Conservation (phyloP, 2,797 vertebrate genomes). For the Rhyacichthys aspro region DNA sequence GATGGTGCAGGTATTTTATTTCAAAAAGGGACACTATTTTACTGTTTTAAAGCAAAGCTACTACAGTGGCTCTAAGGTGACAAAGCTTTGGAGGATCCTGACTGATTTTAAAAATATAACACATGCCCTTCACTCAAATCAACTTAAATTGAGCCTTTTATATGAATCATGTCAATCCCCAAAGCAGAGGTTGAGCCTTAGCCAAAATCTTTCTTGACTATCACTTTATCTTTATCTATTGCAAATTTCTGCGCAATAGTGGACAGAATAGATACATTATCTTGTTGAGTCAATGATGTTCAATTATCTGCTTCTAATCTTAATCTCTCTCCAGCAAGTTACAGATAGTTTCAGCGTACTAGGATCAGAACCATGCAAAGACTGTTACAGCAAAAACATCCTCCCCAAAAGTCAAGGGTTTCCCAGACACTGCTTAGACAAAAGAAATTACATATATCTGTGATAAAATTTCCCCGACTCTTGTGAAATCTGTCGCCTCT, state of each 20-base stretch:
- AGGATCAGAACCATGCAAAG: constrained; percentile 16
- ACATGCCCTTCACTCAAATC: constrained; percentile 34
- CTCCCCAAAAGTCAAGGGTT: not conserved
- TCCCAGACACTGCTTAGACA: constrained; percentile 13
- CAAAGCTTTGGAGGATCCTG: constrained; percentile 29
- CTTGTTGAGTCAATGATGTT: constrained; percentile 14
- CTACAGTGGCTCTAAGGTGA: constrained; percentile 32
- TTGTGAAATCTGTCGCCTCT: constrained; percentile 17
- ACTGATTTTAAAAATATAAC: constrained; percentile 17
- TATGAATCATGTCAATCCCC: constrained; percentile 17
- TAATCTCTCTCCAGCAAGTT: constrained; percentile 29
- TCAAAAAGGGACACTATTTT: constrained; percentile 50
- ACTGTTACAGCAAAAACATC: constrained; percentile 17
- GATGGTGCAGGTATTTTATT: constrained; percentile 44
- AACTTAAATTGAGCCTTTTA: constrained; percentile 24
- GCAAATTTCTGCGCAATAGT: constrained; percentile 13
- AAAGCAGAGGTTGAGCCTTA: constrained; percentile 13
- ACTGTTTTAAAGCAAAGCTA: constrained; percentile 36
- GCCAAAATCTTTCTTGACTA: constrained; percentile 13
- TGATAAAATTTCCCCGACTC: constrained; percentile 23
- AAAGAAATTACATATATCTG: constrained; percentile 1
- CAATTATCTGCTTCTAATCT: constrained; percentile 17
- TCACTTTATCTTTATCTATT: constrained; percentile 12
- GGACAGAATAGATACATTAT: not conserved
- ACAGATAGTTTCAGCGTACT: constrained; percentile 31